Base-by-base conservation (phyloP, 2,113 vertebrate species). In the Prietella phreatophila region DNA sequence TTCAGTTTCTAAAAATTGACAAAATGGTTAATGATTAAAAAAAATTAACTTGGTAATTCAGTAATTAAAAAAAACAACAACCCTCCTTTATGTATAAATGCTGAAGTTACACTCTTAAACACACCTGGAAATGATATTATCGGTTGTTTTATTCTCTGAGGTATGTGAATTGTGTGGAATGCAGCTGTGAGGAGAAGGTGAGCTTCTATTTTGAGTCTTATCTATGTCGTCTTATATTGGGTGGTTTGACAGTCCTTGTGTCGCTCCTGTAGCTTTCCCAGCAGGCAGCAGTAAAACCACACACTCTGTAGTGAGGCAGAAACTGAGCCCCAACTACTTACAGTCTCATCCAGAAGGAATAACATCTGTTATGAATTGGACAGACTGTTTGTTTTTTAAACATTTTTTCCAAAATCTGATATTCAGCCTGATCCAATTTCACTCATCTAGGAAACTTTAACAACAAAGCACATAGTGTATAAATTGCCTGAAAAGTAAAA, bases 151-250 rank as follows among this genome's bases (percentile, higher is more conserved):
- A 63, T 60, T 61, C 69, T 61, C 36, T 36, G 56, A 75, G 53
- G 36, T 80, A 61, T 61, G 67, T 87, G 47, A 73, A 65, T 73
- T 61, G 56, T 63, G 69, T 76, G 56, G 58, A 76, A 83, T 78
- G 69, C 69, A 83, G 56, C 86, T 87, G 69, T 83, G 69, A 87
- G 55, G 30, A 75, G 80, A 87, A 60, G 80, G 81, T 42, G 56
- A 76, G 69, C 69, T 87, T 71, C 86, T 83, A 83, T 88, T 84
- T 88, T 61, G 27, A 82, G 39, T 30, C 39, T 84, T 88, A 88
- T 84, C 81, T 88, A 14, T 88, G 56, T 27, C 9, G 30, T 30
- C 58, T 87, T 69, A 83, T 75, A 71, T 84, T 73, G 82, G 69
- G 4, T 50, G 47, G 42, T 76, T 75, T 88, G 86, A 76, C 81